These are phyloP conservation scores for Alectoris magna DNA, from an alignment of 2,797 vertebrate species.

Conservation along the genomic window DNA sequence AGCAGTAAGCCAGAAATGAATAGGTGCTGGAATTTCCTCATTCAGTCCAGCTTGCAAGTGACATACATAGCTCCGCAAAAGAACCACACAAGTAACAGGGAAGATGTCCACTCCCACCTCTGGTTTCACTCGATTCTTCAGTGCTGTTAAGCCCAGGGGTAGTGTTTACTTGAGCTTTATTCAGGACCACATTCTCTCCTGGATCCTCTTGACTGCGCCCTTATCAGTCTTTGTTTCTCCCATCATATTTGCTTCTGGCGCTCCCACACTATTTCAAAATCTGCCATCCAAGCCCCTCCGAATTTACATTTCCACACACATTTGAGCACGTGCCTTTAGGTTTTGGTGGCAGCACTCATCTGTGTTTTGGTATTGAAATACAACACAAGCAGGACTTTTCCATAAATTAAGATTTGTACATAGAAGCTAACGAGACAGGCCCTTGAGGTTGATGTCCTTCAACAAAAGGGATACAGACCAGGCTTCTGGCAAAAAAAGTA, in stretches of 20 bases:
- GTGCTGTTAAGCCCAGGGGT: neutral
- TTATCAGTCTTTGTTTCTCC: neutral
- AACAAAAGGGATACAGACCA: neutral
- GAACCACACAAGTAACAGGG: neutral
- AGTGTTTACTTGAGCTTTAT: neutral
- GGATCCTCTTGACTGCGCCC: neutral
- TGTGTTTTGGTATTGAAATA: neutral
- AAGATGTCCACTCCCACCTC: neutral
- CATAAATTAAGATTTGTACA: neutral
- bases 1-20: neutral
- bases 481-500: neutral
- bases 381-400: rapidly evolving
- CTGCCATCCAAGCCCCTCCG: neutral
- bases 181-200: neutral
- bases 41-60: neutral
- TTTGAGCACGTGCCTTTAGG: neutral
- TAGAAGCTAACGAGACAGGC: neutral
- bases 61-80: rapidly evolving
- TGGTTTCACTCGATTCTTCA: neutral
- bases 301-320: neutral
- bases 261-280: neutral
- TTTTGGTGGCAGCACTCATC: neutral
- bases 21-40: rapidly evolving
- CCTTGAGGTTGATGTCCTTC: rapidly evolving
- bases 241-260: neutral